Evolutionary conservation across 1,140 invertebrate genomes (phyloP).

Genomic region (Cyclargus thomasi): DNA sequence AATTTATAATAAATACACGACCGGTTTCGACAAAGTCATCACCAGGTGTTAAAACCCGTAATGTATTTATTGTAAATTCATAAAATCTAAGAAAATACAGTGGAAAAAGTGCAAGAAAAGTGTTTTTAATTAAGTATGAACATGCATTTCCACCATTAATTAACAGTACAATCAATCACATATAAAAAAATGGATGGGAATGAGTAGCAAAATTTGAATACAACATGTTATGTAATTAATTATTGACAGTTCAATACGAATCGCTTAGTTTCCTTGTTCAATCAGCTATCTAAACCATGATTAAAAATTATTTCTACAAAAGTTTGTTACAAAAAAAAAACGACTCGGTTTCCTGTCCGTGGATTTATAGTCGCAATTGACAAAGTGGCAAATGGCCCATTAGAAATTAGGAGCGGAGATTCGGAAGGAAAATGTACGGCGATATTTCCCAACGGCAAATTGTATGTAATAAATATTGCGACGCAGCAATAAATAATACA

Average conservation of each 20-base stretch:
- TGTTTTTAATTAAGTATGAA: no score
- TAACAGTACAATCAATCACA: no score
- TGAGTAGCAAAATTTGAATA: no score
- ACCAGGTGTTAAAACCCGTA: no score
- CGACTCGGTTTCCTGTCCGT: background rate
- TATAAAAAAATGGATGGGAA: no score
- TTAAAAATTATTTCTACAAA: background rate
- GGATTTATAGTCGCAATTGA: constrained; percentile 70
- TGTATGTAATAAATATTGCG: constrained; percentile 58
- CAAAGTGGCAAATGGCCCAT: constrained; percentile 72
- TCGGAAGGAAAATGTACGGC: constrained; percentile 58
- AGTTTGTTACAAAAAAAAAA: background rate
- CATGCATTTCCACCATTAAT: no score
- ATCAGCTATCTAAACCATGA: background rate
- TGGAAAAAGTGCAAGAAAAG: no score
- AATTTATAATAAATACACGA: no score
- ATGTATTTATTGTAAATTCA: no score
- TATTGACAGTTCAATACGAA: background rate
- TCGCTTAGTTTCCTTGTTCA: background rate
- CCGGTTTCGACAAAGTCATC: no score
- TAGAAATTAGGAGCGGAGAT: constrained; percentile 59
- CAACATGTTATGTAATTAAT: no score
- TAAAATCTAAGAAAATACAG: no score
- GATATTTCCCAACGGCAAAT: constrained; percentile 64
- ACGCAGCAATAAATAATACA: background rate